These are phyloP conservation scores for Aix galericulata DNA, from an alignment of 2,113 vertebrate species.

Conservation along the genomic window DNA sequence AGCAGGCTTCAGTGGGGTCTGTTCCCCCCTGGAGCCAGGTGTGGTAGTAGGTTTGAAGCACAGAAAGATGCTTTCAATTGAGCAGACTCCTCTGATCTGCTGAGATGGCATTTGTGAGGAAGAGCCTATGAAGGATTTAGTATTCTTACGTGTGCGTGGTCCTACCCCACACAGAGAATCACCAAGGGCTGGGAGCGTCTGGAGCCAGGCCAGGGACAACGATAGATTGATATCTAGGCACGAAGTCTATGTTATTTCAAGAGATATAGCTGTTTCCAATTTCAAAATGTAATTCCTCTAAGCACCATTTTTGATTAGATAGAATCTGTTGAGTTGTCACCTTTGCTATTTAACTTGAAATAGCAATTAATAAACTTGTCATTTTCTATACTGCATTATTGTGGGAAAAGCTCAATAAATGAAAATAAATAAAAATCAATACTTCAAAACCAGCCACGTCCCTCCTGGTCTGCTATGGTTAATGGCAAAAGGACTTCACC, in stretches of 20 bases:
- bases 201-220: neutral
- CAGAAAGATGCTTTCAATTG: constrained; percentile 3
- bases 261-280: neutral
- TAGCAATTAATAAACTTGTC: constrained; percentile 18
- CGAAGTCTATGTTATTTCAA: neutral
- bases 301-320: neutral
- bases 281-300: neutral
- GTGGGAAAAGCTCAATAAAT: neutral
- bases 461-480: neutral
- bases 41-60: neutral
- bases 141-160: neutral
- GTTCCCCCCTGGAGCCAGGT: neutral
- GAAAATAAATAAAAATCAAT: neutral
- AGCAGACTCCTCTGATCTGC: neutral
- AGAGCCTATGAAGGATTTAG: constrained; percentile 1
- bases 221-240: neutral
- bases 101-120: neutral
- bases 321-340: neutral
- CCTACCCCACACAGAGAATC: neutral
- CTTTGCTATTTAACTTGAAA: neutral
- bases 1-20: neutral
- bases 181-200: neutral
- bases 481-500: neutral
- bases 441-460: neutral
- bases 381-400: neutral